Percentiles rank a stretch among this genome's conserved stretches.
Evolutionary conservation across 2,888 invertebrate species (phyloP).

Genomic region (Oscheius sp.): DNA sequence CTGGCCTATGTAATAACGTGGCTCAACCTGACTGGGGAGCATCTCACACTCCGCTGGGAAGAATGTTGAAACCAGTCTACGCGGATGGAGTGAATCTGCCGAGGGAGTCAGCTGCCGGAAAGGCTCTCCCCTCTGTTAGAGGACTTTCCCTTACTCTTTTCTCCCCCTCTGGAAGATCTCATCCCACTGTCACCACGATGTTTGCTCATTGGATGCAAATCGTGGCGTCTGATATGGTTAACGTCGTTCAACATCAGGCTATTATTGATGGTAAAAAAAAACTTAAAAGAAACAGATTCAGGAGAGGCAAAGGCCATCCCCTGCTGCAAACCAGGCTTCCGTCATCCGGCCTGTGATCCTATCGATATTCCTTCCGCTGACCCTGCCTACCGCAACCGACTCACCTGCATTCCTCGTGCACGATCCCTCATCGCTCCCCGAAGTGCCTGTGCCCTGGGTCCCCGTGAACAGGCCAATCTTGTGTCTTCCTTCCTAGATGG

Average conservation of each 20-base stretch:
- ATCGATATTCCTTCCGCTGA: conserved; percentile 61
- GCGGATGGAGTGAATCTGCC: conserved; percentile 57
- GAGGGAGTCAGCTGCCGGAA: conserved; percentile 22
- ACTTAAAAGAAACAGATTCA: not conserved
- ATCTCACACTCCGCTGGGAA: conserved; percentile 63
- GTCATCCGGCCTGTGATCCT: conserved; percentile 66
- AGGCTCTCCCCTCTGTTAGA: conserved; percentile 47
- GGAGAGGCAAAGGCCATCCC: too few species aligned
- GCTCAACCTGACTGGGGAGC: conserved; percentile 67
- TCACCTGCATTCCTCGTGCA: conserved; percentile 35
- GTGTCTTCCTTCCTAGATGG: conserved; percentile 83
- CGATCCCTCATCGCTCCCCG: conserved; percentile 63
- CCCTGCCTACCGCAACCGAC: conserved; percentile 51
- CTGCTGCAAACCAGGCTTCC: conserved; percentile 63
- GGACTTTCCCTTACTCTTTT: conserved; percentile 54
- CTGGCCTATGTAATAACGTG: conserved; percentile 70
- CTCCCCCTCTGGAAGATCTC: conserved; percentile 42
- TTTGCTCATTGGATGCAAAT: conserved; percentile 70
- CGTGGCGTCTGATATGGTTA: conserved; percentile 71
- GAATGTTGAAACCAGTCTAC: conserved; percentile 67
- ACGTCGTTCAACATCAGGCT: conserved; percentile 73
- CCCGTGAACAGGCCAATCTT: conserved; percentile 88
- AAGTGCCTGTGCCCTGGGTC: conserved; percentile 59
- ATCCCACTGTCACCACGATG: conserved; percentile 77
- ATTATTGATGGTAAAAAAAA: conserved; percentile 26